Conservation (phyloP, 2,113 vertebrate genomes). For the Calidris pugnax region DNA sequence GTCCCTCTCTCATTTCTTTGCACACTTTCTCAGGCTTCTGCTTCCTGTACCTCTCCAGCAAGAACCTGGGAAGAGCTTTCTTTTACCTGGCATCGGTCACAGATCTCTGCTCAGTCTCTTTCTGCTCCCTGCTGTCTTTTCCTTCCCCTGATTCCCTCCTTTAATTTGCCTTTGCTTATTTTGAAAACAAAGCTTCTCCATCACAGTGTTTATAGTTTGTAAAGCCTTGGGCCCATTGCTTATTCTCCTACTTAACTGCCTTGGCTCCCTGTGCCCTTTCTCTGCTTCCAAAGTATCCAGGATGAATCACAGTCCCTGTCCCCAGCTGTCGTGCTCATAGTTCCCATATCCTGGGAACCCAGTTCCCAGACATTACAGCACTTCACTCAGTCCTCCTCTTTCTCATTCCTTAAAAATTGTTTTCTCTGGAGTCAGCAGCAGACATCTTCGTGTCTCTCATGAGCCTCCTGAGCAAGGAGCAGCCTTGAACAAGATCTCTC, state of each 20-base stretch:
- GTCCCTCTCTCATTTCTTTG: neutral
- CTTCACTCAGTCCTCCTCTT: neutral
- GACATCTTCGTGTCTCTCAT: neutral
- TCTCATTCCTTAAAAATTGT: neutral
- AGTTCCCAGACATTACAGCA: neutral
- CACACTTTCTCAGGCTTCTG: neutral
- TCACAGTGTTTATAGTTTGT: conserved; percentile 45
- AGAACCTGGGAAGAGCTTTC: neutral
- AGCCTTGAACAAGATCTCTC: neutral
- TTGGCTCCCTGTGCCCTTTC: conserved; percentile 27
- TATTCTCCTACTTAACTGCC: neutral
- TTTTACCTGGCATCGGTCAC: neutral
- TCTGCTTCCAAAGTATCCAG: neutral
- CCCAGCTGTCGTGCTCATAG: neutral
- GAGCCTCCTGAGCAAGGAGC: neutral
- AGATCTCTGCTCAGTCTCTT: neutral
- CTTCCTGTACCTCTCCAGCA: fast-evolving
- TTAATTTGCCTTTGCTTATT: conserved; percentile 61
- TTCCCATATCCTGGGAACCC: neutral
- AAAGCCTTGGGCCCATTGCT: conserved; percentile 37
- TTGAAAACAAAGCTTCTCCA: conserved; percentile 35
- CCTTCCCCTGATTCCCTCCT: neutral
- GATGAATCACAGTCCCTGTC: neutral
- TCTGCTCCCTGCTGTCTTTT: neutral
- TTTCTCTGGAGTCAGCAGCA: neutral